Percentiles rank a stretch among this genome's conserved stretches.
These are phyloP conservation scores for Drosophila busckii DNA, from an alignment of 1,140 invertebrate species.

Conservation along the genomic window DNA sequence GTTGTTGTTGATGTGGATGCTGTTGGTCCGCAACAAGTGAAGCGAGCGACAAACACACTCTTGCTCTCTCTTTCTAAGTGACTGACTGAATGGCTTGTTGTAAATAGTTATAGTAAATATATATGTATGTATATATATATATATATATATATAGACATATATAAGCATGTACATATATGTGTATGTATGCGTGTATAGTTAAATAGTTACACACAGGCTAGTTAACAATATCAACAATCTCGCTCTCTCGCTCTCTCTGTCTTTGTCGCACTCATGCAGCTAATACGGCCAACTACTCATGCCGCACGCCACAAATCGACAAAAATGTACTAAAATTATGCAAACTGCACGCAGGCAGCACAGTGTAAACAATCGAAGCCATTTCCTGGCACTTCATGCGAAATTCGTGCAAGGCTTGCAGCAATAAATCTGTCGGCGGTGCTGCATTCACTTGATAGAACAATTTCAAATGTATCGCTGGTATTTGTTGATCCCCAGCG, in stretches of 20 bases:
- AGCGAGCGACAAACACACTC: too few relatives aligned
- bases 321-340: constrained; percentile 88
- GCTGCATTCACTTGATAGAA: constrained; percentile 86
- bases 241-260: not conserved
- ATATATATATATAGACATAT: too few relatives aligned
- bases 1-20: too few relatives aligned
- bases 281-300: too few relatives aligned
- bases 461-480: constrained; percentile 85
- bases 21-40: too few relatives aligned
- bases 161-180: not conserved
- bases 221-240: constrained; percentile 64
- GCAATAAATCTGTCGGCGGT: constrained; percentile 81
- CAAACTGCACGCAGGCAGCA: constrained; percentile 87
- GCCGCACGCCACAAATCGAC: constrained; percentile 86
- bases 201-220: constrained; percentile 44
- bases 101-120: constrained; percentile 44
- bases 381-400: constrained; percentile 78
- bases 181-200: constrained; percentile 11
- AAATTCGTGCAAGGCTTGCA: constrained; percentile 80
- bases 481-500: constrained; percentile 53
- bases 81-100: too few relatives aligned
- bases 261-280: too few relatives aligned
- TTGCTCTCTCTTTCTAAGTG: too few relatives aligned
- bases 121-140: too few relatives aligned
- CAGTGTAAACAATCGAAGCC: constrained; percentile 84